These are phyloP conservation scores for Phyllostomus discolor DNA, from an alignment of 2,113 vertebrate genomes.

Conservation along the genomic window DNA sequence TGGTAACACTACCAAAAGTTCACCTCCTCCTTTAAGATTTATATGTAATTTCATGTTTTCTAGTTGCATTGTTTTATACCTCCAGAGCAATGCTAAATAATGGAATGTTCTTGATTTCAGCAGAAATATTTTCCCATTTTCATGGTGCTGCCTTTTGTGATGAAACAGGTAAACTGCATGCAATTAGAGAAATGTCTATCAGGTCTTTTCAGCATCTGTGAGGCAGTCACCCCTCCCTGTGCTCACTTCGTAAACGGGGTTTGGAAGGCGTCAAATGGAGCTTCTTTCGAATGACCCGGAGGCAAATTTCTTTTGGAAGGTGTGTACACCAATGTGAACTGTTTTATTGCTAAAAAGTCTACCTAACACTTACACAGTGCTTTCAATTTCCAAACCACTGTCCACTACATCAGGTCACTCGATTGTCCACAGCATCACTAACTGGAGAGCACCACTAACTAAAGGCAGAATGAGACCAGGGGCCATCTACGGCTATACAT, in stretches of 20 bases:
- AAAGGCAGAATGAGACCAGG: background rate
- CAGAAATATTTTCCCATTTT: background rate
- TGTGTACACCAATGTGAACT: no score
- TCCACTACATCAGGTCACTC: background rate
- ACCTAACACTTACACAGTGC: background rate
- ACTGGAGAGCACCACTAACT: background rate
- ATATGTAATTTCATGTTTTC: background rate
- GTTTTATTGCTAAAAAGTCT: background rate
- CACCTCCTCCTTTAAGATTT: background rate
- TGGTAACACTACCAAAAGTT: background rate
- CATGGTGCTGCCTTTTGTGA: background rate
- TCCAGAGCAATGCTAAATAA: background rate
- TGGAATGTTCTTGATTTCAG: background rate
- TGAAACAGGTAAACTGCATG: background rate
- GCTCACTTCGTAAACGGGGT: background rate
- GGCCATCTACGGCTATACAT: accelerated
- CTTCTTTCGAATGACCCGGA: background rate
- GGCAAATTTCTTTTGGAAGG: background rate
- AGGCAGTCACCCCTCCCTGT: background rate
- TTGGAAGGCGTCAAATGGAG: background rate
- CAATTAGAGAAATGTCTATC: background rate
- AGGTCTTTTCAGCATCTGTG: background rate
- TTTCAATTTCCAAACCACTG: background rate
- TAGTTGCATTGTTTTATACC: background rate
- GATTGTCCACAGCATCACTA: background rate